These are phyloP conservation scores for Apodemia duryi DNA, from an alignment of 2,888 invertebrate species.

Conservation along the genomic window DNA sequence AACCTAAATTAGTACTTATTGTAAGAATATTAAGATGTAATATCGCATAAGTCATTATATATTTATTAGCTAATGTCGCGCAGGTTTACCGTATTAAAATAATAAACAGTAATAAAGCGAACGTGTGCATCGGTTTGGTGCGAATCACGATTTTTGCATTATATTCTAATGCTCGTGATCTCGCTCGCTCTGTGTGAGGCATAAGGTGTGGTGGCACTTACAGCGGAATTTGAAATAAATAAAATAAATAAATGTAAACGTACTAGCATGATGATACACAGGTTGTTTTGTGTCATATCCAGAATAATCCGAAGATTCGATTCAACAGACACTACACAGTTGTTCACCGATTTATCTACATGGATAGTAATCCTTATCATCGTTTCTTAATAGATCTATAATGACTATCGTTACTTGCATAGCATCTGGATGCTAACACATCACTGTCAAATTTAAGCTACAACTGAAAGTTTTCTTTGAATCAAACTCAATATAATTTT, in stretches of 20 bases:
- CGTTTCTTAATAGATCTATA: too few species aligned
- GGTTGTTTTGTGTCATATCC: too few species aligned
- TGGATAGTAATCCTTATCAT: too few species aligned
- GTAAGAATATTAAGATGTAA: background rate
- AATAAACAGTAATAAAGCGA: conserved; percentile 44
- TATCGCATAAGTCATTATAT: background rate
- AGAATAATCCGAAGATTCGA: too few species aligned
- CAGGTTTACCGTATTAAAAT: conserved; percentile 44
- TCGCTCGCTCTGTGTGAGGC: conserved; percentile 16
- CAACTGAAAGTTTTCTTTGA: too few species aligned
- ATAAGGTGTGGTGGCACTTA: conserved; percentile 14
- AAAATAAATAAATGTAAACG: background rate
- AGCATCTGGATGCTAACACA: too few species aligned
- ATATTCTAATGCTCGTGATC: conserved; percentile 31
- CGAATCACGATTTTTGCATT: conserved; percentile 54
- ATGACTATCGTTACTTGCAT: too few species aligned
- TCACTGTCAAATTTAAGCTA: too few species aligned
- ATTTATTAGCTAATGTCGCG: conserved; percentile 18
- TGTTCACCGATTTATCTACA: too few species aligned
- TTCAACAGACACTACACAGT: too few species aligned
- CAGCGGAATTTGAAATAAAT: conserved; percentile 10
- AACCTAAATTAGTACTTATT: background rate
- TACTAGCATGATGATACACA: too few species aligned
- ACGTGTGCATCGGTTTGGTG: conserved; percentile 41
- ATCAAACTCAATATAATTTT: too few species aligned